phyloP scores from a whole-genome alignment of 2,113 vertebrate genomes.

The Jaculus jaculus region DNA sequence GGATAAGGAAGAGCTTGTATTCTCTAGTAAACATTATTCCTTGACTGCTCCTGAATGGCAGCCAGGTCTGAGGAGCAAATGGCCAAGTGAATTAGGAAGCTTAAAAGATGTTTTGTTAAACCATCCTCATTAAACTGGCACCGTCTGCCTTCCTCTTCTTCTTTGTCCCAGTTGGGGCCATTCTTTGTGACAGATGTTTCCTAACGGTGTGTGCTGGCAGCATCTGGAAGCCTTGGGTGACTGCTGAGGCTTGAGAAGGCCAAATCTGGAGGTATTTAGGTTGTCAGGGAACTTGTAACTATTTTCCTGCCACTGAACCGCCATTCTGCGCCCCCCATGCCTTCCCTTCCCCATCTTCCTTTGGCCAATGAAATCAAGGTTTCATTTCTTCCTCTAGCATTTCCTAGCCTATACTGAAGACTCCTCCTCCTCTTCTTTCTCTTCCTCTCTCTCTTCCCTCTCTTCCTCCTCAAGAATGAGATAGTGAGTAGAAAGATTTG shows the following conservation, averaged over 20 bases:
- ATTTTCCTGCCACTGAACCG: not conserved
- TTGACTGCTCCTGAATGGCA: slow-evolving; percentile 56
- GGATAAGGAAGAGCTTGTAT: not conserved
- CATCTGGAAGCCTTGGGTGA: slow-evolving; percentile 70
- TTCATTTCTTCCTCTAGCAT: not conserved
- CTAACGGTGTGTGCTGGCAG: slow-evolving; percentile 55
- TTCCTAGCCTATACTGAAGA: slow-evolving; percentile 1
- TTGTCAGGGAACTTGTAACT: not conserved
- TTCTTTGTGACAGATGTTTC: slow-evolving; percentile 75
- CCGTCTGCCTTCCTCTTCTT: slow-evolving; percentile 59
- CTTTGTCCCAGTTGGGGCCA: slow-evolving; percentile 61
- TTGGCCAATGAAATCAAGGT: not conserved
- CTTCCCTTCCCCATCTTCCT: not conserved
- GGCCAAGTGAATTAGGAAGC: slow-evolving; percentile 71
- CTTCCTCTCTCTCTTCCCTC: not conserved
- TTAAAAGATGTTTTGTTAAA: slow-evolving; percentile 73
- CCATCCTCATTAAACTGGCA: slow-evolving; percentile 72
- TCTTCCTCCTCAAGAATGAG: not conserved
- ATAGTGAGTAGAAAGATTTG: slow-evolving; percentile 31
- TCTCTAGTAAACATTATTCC: not conserved
- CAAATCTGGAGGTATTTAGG: slow-evolving; percentile 58
- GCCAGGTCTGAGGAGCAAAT: slow-evolving; percentile 69
- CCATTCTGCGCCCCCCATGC: not conserved
- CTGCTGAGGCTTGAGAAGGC: slow-evolving; percentile 53
- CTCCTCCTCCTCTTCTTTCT: not conserved